Base-by-base conservation (phyloP, 2,888 invertebrate genomes). In the Melanostoma scalare region DNA sequence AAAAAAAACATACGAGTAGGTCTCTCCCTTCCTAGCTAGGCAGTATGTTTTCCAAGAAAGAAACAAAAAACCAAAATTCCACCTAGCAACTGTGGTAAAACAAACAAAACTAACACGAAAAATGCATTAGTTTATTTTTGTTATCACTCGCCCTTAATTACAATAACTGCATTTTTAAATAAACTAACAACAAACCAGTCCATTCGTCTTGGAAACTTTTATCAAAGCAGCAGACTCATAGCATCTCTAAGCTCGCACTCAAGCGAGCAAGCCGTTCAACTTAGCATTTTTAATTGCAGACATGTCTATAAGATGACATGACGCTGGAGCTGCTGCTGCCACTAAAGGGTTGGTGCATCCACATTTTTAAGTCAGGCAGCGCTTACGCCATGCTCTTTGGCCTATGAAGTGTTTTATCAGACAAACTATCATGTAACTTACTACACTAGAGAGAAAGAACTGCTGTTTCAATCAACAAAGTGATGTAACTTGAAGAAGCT, bases 401-500 rank as follows among this genome's bases (percentile, higher is more conserved):
- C 46, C 20, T 9, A 53, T 53, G 53, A 48, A 52, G 52, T 72
- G 20, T 20, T 20, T 65, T 65, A 56, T 65, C 42, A 69, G 63
- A 40, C 48, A 42, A 48, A n/a, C 68, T 38, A 4, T 50, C 36
- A 44, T 69, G 44, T 63, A 75, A 80, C 55, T 38, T 31, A 38
- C 63, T 61, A 67, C 35, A 35, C 33, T 61, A 20, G 55, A 8
- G 20, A 56, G 40, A 38, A 44, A 6, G 8, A n/a, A 61, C 52
- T 33, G 61, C 35, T 67, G 52, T 58, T 77, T 76, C 72, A 46
- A 42, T 67, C 60, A 76, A 69, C 58, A 53, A 71, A 52, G 61
- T 82, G 67, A 73, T 56, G 77, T 68, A 82, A 82, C 58, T 48
- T 30, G 48, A 73, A 72, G 56, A 73, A 61, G 73, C 68, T 40